Evolutionary conservation across 2,797 vertebrate species (phyloP).

Genomic region (Syngnathus acus): DNA sequence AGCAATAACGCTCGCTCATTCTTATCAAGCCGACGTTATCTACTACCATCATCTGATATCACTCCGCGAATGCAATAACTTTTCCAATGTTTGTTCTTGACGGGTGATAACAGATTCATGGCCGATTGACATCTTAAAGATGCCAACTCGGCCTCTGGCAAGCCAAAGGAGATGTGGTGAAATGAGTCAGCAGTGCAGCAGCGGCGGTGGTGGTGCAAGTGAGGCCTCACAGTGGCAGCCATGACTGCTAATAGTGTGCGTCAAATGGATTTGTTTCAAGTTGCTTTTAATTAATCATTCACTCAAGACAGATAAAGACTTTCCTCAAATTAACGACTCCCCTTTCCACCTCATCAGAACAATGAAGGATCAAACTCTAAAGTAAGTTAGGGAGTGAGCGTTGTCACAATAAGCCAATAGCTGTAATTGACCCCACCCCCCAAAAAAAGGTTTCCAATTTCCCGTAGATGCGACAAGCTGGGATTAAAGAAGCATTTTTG

Average conservation of each 20-base stretch:
- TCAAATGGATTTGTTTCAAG: slow-evolving; percentile 20
- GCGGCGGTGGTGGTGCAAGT: slow-evolving; percentile 43
- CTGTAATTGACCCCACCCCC: no score
- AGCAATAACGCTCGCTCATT: slow-evolving; percentile 27
- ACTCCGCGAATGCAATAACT: slow-evolving; percentile 30
- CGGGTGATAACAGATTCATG: not conserved
- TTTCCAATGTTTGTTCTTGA: not conserved
- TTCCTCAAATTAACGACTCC: not conserved
- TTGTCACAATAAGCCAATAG: no score
- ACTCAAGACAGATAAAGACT: not conserved
- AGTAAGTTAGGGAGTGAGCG: not conserved
- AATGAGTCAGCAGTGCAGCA: slow-evolving; percentile 34
- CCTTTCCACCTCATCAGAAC: not conserved
- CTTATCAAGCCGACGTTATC: not conserved
- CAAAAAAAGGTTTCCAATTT: no score
- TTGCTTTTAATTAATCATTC: not conserved
- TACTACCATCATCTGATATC: slow-evolving; percentile 12
- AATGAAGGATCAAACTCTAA: not conserved
- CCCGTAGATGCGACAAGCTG: no score
- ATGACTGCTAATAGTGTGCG: slow-evolving; percentile 25
- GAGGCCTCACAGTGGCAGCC: slow-evolving; percentile 42
- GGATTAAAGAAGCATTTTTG: no score
- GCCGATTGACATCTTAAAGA: not conserved
- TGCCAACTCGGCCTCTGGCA: slow-evolving; percentile 13
- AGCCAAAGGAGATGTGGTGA: slow-evolving; percentile 16